A percentile compares a stretch with the other conserved stretches of the same genome.
phyloP scores from a whole-genome alignment of 2,797 vertebrate species.

The Benthosema pterotum region DNA sequence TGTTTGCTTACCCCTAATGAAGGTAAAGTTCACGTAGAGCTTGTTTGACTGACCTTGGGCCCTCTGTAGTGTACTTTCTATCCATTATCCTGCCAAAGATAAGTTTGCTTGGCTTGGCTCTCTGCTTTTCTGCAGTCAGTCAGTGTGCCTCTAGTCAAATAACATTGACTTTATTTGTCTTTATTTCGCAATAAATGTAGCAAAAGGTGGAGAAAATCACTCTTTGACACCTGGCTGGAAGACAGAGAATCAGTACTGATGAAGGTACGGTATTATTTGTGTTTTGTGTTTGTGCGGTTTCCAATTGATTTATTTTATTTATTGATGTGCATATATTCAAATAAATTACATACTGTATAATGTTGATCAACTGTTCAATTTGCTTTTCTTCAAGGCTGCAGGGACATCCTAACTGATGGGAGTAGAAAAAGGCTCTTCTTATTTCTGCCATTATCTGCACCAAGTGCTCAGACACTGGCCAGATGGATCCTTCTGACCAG shows the following conservation, averaged over 20 bases:
- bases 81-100: neutral
- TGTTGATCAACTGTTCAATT: constrained; percentile 18
- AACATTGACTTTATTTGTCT: neutral
- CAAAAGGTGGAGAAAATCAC: neutral
- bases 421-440: constrained; percentile 18
- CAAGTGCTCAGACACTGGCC: constrained; percentile 13
- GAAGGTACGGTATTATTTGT: neutral
- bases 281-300: no score
- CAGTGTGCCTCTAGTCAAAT: neutral
- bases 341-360: neutral
- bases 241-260: neutral
- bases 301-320: no score
- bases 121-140: neutral
- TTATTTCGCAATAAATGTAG: neutral
- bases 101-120: neutral
- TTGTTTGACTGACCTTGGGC: constrained; percentile 22
- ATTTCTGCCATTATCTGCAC: neutral
- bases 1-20: constrained; percentile 24
- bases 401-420: constrained; percentile 48
- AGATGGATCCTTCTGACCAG: constrained; percentile 63
- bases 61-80: neutral
- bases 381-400: constrained; percentile 34
- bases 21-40: constrained; percentile 38
- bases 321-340: no score
- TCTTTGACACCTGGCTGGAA: neutral